Conservation (phyloP, 2,888 invertebrate genomes). For the Hemistola chrysoprasaria region DNA sequence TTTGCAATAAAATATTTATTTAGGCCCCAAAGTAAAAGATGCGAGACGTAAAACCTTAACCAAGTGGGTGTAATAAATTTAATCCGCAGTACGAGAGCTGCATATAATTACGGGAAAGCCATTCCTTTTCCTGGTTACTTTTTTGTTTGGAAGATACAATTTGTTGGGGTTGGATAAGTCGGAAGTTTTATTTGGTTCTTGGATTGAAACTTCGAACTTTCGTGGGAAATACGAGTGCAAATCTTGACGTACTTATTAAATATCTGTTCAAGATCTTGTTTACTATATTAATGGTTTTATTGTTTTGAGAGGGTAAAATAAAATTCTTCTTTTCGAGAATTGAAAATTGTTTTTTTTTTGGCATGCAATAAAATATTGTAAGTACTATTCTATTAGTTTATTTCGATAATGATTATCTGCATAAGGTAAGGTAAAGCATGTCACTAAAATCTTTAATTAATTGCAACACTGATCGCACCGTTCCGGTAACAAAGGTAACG, state of each 20-base stretch:
- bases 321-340: too few species aligned
- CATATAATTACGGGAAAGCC: conserved; percentile 33
- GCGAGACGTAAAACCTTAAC: conserved; percentile 27
- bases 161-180: conserved; percentile 15
- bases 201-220: background rate
- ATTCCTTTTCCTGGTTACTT: conserved; percentile 1
- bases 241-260: too few species aligned
- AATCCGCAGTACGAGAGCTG: conserved; percentile 34
- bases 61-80: conserved; percentile 32
- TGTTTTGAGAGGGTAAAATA: too few species aligned
- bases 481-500: conserved; percentile 7
- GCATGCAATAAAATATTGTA: too few species aligned
- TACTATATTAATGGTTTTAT: too few species aligned
- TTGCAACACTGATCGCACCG: too few species aligned
- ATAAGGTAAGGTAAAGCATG: too few species aligned
- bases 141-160: conserved; percentile 4
- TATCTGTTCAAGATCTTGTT: too few species aligned
- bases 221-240: background rate
- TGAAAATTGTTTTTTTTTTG: too few species aligned
- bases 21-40: conserved; percentile 32
- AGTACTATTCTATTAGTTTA: too few species aligned
- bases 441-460: too few species aligned
- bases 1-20: conserved; percentile 48
- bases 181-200: conserved; percentile 12
- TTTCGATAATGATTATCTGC: too few species aligned